Percentiles rank a stretch among this genome's conserved stretches.
Evolutionary conservation across 2,797 vertebrate species (phyloP).

Genomic region (Helicolenus hilgendorfi): DNA sequence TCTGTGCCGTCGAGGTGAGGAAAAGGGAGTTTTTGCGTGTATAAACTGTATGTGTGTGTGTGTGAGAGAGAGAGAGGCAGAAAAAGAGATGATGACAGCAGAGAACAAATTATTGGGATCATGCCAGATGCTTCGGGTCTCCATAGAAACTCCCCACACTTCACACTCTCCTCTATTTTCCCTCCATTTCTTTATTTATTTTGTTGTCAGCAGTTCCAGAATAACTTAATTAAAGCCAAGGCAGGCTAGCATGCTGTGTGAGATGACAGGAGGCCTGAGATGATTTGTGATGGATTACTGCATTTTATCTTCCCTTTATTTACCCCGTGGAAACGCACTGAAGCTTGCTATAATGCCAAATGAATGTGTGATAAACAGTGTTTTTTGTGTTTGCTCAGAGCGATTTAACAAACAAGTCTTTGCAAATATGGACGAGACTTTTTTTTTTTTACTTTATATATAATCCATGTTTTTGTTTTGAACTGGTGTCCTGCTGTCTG

Average conservation of each 20-base stretch:
- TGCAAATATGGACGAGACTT: conserved; percentile 66
- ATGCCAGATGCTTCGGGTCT: conserved; percentile 90
- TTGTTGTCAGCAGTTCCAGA: conserved; percentile 89
- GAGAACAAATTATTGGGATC: conserved; percentile 87
- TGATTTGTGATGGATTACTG: conserved; percentile 91
- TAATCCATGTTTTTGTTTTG: conserved; percentile 83
- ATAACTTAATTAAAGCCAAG: conserved; percentile 92
- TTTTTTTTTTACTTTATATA: conserved; percentile 45
- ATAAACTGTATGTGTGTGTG: background rate
- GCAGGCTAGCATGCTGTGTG: conserved; percentile 85
- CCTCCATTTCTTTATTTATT: conserved; percentile 88
- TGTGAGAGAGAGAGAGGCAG: background rate
- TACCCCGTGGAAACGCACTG: conserved; percentile 76
- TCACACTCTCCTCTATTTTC: conserved; percentile 83
- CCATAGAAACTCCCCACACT: conserved; percentile 90
- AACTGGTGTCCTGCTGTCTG: conserved; percentile 81
- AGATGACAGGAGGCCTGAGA: conserved; percentile 88
- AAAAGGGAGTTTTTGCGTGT: conserved; percentile 6
- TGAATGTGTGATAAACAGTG: conserved; percentile 81
- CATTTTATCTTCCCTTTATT: conserved; percentile 87
- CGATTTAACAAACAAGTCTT: conserved; percentile 80
- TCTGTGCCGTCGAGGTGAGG: conserved; percentile 15
- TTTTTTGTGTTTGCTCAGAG: conserved; percentile 75
- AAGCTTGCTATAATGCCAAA: conserved; percentile 83
- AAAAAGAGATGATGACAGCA: conserved; percentile 67